phyloP scores from a whole-genome alignment of 1,140 invertebrate genomes.

The Cydia strobilella region DNA sequence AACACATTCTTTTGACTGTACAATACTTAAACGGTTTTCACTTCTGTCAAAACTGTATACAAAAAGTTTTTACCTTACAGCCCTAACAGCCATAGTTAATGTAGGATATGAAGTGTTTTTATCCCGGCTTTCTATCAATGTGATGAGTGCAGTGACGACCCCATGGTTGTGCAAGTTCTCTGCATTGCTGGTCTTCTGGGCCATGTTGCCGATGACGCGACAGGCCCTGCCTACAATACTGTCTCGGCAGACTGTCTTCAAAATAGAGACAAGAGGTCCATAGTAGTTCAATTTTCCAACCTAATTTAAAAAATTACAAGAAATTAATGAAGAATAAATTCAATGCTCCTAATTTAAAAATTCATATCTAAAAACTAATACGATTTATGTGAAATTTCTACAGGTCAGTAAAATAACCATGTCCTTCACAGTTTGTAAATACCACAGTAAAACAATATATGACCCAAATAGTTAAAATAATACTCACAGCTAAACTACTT shows the following conservation, averaged over 20 bases:
- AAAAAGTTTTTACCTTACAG: conserved; percentile 67
- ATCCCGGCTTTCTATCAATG: conserved; percentile 70
- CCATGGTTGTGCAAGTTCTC: conserved; percentile 71
- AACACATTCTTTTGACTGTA: too few relatives aligned
- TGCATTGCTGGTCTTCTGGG: conserved; percentile 67
- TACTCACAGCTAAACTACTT: conserved; percentile 63
- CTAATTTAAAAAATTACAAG: conserved; percentile 49
- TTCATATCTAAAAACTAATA: conserved; percentile 19
- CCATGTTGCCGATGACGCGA: conserved; percentile 75
- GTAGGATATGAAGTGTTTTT: conserved; percentile 74
- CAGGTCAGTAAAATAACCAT: not conserved
- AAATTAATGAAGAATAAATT: conserved; percentile 35
- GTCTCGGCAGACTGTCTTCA: conserved; percentile 74
- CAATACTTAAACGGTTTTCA: too few relatives aligned
- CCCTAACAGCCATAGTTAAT: conserved; percentile 76
- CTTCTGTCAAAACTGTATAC: too few relatives aligned
- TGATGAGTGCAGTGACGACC: conserved; percentile 66
- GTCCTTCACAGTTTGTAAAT: not conserved
- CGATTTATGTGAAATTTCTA: not conserved
- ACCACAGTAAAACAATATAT: not conserved
- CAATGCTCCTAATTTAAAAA: conserved; percentile 23
- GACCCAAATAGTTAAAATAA: not conserved
- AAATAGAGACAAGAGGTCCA: conserved; percentile 65
- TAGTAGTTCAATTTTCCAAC: conserved; percentile 69
- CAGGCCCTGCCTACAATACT: conserved; percentile 75